Evolutionary conservation across 1,140 invertebrate genomes (phyloP), one percentile per base, ranked within the genome.

Genomic region (Gonatopus flavifemur): DNA sequence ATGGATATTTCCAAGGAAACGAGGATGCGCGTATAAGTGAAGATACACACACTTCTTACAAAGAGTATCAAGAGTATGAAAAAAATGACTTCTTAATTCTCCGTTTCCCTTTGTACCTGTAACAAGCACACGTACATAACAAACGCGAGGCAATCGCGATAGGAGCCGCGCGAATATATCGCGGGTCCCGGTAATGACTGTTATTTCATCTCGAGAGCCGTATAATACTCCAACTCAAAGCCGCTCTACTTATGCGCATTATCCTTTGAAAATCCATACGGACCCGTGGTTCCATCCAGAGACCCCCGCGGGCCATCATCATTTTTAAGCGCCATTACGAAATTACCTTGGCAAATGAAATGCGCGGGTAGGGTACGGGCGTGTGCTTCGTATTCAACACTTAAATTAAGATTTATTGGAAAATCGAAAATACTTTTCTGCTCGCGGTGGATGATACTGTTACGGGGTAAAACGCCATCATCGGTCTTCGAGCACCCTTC

Each of bases 261-360:
- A 72, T 69, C 64, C 59, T 63, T 56, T 59, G 43, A 59, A 50
- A 59, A 57, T 59, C 55, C 52, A 49, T 47, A 44, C 51, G 32
- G 19, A 35, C n/a, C 5, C 16, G 9, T 19, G 25, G 43, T 38
- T 41, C 42, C 32, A 41, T 21, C 28, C 55, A 59, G 24, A 30
- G 22, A 59, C 47, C 53, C 63, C 60, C 46, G 53, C 32, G 59
- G 66, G 70, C 70, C 62, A 67, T 68, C 59, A 67, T 68, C 59
- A 59, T 69, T 68, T 62, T 67, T 62, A 55, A 66, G 57, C 62
- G 60, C 65, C 65, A 74, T 74, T 72, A 74, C 57, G 62, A 72
- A 74, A 74, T 73, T 72, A 64, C 66, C 64, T 58, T 43, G 57
- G 56, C 65, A 70, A 74, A 74, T 74, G 67, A 72, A 74, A 71